A percentile compares a stretch with the other conserved stretches of the same genome.
These are phyloP conservation scores for Hipposideros larvatus DNA, from an alignment of 2,797 vertebrate species.

Conservation along the genomic window DNA sequence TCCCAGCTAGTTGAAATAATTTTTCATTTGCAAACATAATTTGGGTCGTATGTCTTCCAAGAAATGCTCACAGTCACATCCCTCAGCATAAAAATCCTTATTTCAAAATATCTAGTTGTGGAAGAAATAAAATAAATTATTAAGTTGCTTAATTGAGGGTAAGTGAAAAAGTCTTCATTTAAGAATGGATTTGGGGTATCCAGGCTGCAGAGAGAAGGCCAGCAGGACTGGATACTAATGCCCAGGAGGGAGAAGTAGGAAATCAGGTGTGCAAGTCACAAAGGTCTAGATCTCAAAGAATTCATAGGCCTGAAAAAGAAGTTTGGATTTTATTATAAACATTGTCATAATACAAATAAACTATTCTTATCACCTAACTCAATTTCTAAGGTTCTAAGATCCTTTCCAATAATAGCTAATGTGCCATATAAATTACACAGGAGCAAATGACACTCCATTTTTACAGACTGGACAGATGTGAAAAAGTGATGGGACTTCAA, in stretches of 20 bases:
- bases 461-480: background rate
- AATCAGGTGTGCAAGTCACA: too few species aligned
- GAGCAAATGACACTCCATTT: background rate
- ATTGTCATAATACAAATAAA: background rate
- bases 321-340: background rate
- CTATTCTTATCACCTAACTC: background rate
- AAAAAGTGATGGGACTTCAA: background rate
- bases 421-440: background rate
- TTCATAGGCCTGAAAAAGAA: background rate
- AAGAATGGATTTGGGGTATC: background rate
- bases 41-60: background rate
- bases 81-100: background rate
- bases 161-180: background rate
- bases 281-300: background rate
- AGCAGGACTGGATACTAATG: background rate
- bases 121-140: background rate
- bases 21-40: conserved; percentile 7
- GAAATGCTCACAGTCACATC: background rate
- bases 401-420: background rate
- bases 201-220: background rate
- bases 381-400: background rate
- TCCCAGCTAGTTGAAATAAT: background rate
- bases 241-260: background rate
- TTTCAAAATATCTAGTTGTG: background rate
- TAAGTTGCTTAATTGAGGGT: background rate